Percentiles rank a stretch among this genome's conserved stretches.
phyloP scores from a whole-genome alignment of 2,888 invertebrate genomes.

The Vesta saturnalis region DNA sequence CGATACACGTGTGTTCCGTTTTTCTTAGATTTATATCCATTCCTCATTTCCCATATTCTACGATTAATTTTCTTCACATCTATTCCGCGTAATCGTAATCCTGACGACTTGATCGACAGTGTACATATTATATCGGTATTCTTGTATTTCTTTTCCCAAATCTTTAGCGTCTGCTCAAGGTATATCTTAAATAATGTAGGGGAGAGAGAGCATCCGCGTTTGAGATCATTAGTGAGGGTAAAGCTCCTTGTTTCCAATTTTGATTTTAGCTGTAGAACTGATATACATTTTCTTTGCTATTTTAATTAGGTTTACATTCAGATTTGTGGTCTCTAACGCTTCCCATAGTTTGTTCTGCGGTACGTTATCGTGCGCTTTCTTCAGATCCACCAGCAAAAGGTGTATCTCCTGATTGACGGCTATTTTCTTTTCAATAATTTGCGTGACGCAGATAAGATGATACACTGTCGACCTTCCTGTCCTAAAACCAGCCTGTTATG shows the following conservation, averaged over 20 bases:
- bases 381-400: not conserved
- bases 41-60: not conserved
- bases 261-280: no score
- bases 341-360: no score
- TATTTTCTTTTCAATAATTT: not conserved
- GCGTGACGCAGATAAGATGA: not conserved
- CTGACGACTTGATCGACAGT: not conserved
- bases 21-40: not conserved
- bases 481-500: not conserved
- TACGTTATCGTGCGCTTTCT: not conserved
- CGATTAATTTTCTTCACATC: not conserved
- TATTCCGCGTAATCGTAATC: not conserved
- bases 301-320: no score
- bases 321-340: no score
- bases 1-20: no score
- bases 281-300: no score
- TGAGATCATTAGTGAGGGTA: not conserved
- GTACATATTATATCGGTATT: no score
- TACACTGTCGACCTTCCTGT: not conserved
- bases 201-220: not conserved
- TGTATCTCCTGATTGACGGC: not conserved
- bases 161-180: not conserved
- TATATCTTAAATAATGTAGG: no score
- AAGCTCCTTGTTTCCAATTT: not conserved
- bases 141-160: not conserved